Base-by-base conservation (phyloP, 2,113 vertebrate genomes). In the Dromaius novaehollandiae region DNA sequence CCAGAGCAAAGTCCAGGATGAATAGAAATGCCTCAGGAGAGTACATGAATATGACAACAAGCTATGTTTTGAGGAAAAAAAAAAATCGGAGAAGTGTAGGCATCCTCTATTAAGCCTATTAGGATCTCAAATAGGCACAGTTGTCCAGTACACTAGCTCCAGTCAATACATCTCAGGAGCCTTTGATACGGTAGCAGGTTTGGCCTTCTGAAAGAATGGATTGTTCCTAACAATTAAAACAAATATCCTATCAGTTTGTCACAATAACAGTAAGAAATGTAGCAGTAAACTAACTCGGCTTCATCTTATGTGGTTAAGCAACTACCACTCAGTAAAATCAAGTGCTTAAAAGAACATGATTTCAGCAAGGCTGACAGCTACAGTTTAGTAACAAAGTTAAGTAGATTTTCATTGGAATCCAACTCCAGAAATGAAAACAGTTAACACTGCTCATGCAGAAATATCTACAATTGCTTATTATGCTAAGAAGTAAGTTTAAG, bases 391-490 rank as follows among this genome's bases (percentile, higher is more conserved):
- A 7, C 55, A 87, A 82, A 77, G 7, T 38, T 42, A 44, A 32
- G 20, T 2, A 86, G 24, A 66, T 75, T 86, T 83, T 50, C 24
- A 86, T 12, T 24, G 6, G 13, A 90, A 61, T 48, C 7, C 6
- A 61, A 8, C 40, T 81, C 70, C 30, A 34, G n/a, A 93, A 90
- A 12, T 51, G 11, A 46, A 69, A 94, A 30, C 2, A 88, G 26
- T 46, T 65, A 73, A 71, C 2, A 42, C 12, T 30, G 3, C 38
- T 68, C 24, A 65, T 10, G 17, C 25, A 86, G 48, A 77, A 74
- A 86, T 50, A 84, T 6, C 46, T 71, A 38, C 6, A 0, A 79
- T 0, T 10, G 2, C 66, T 42, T 3, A 16, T 11, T 51, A 30
- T 26, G 28, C 4, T 34, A 55, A 78, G 53, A 5, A 79, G 7